Evolutionary conservation across 2,113 vertebrate species (phyloP).

Genomic region (Peromyscus maniculatus): DNA sequence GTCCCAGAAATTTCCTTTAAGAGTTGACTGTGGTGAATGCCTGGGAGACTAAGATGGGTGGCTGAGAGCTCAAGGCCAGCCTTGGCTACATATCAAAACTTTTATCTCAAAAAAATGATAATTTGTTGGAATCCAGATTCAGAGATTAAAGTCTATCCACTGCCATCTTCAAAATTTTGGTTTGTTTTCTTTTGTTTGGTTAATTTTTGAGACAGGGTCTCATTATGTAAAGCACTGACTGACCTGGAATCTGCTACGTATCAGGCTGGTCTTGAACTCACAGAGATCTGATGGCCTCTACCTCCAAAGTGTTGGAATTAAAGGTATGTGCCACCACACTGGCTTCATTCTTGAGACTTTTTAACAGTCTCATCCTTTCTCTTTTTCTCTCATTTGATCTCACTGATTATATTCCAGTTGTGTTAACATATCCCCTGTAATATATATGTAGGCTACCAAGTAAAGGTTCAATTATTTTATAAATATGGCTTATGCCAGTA

Average conservation of each 20-base stretch:
- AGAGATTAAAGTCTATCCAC: conserved; percentile 1
- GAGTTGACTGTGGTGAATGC: background rate
- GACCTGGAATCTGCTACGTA: background rate
- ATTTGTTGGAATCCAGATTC: background rate
- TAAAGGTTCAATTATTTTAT: background rate
- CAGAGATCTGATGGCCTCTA: background rate
- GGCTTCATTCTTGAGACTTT: conserved; percentile 36
- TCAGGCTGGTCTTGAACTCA: background rate
- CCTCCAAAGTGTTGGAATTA: background rate
- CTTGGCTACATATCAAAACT: background rate
- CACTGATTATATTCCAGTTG: background rate
- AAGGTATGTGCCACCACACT: background rate
- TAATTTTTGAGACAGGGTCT: background rate
- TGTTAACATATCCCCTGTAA: background rate
- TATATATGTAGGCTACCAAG: background rate
- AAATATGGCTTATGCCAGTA: background rate
- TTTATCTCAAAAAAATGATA: background rate
- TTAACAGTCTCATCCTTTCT: background rate
- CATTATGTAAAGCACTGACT: background rate
- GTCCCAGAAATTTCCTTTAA: conserved; percentile 17
- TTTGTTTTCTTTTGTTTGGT: background rate
- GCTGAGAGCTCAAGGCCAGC: background rate
- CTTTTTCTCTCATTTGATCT: conserved; percentile 14
- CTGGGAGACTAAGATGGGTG: background rate
- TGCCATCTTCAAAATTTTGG: background rate